These are phyloP conservation scores for Calyptomena viridis DNA, from an alignment of 2,113 vertebrate genomes.

Conservation along the genomic window DNA sequence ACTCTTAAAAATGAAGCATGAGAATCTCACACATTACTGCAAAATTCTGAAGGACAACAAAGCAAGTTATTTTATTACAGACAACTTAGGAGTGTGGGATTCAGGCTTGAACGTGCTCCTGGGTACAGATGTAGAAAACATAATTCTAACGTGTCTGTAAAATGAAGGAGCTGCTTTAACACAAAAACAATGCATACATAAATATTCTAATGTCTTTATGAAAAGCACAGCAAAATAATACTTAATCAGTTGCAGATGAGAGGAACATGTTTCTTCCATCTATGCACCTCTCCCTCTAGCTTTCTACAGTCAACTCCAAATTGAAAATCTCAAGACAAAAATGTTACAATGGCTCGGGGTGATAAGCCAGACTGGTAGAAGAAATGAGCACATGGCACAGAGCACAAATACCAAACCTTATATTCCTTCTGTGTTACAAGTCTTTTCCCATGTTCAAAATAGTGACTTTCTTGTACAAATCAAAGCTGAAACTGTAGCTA, in stretches of 20 bases:
- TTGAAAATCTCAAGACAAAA: background rate
- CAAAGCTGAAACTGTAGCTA: background rate
- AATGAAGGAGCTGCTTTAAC: background rate
- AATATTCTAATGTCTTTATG: background rate
- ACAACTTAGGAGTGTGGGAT: background rate
- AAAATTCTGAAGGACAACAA: background rate
- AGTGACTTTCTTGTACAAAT: background rate
- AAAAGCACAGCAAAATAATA: background rate
- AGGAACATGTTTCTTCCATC: background rate
- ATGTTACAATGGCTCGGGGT: rapidly evolving
- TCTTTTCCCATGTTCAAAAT: background rate
- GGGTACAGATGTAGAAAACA: background rate
- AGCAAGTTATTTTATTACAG: background rate
- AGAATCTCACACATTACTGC: background rate
- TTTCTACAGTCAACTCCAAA: background rate
- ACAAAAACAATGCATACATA: background rate
- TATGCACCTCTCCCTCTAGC: background rate
- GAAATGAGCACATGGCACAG: background rate
- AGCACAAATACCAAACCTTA: background rate
- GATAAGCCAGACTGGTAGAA: background rate
- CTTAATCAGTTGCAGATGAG: background rate
- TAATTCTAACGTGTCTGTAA: background rate
- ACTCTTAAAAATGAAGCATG: background rate
- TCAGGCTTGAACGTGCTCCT: background rate
- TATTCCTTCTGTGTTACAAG: background rate